These are phyloP conservation scores for Xyrichtys novacula DNA, from an alignment of 2,797 vertebrate genomes.

Conservation along the genomic window DNA sequence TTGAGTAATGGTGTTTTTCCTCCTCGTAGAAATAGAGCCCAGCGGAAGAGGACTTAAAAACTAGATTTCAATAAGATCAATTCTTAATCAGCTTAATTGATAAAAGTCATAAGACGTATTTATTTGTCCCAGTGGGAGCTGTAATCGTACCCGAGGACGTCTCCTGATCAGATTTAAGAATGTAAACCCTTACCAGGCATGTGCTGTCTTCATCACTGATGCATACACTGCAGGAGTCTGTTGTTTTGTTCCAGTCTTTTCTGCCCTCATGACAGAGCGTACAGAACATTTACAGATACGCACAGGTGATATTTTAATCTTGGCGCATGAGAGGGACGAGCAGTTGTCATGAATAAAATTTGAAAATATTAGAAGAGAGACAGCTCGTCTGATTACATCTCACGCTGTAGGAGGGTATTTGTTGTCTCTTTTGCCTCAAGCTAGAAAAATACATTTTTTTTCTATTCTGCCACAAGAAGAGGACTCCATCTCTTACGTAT, in stretches of 20 bases:
- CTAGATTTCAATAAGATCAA: neutral
- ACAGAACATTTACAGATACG: neutral
- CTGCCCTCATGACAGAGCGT: no score
- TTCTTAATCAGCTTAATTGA: neutral
- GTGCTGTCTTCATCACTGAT: no score
- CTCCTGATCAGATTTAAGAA: neutral
- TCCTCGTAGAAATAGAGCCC: neutral
- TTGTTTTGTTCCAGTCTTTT: no score
- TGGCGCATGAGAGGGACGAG: neutral
- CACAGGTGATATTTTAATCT: neutral
- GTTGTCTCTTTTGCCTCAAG: neutral
- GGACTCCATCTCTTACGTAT: neutral
- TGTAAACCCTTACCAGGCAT: neutral
- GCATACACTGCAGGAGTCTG: no score
- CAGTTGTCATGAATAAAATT: constrained; percentile 1
- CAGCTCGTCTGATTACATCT: constrained; percentile 5
- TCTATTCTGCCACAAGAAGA: neutral
- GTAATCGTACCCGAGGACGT: neutral
- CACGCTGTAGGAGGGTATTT: neutral
- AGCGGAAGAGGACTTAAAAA: neutral
- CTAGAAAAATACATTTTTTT: neutral
- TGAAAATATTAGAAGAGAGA: neutral
- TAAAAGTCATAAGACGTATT: neutral
- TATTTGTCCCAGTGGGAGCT: neutral
- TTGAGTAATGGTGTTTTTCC: constrained; percentile 2